Percentiles rank a stretch among this genome's conserved stretches.
phyloP scores from a whole-genome alignment of 2,797 vertebrate genomes.

The Sarcoramphus papa region DNA sequence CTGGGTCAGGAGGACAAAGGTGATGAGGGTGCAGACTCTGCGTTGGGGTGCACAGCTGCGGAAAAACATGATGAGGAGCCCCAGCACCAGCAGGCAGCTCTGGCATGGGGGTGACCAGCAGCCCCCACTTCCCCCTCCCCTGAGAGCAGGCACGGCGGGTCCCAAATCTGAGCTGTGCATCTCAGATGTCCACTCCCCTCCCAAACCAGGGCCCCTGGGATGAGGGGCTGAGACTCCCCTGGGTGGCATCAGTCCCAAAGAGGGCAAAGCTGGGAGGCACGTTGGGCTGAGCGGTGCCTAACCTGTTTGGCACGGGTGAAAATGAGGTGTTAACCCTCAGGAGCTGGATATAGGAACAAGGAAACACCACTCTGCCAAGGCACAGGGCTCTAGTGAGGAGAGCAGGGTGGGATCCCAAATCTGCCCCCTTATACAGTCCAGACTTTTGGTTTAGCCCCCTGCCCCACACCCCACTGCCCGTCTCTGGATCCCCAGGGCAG shows the following conservation, averaged over 20 bases:
- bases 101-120: background rate
- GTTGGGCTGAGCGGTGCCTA: background rate
- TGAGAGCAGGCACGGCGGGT: accelerated
- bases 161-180: background rate
- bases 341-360: background rate
- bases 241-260: background rate
- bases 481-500: background rate
- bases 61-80: accelerated
- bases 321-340: background rate
- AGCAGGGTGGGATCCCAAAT: background rate
- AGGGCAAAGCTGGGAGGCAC: background rate
- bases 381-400: background rate
- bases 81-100: background rate
- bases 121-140: accelerated
- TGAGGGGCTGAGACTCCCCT: background rate
- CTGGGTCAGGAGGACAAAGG: constrained; percentile 15
- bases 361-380: background rate
- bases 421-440: accelerated
- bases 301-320: background rate
- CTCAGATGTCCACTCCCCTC: background rate
- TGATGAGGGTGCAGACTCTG: accelerated
- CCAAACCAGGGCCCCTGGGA: background rate
- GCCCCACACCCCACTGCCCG: accelerated
- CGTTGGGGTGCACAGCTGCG: background rate
- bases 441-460: background rate